These are phyloP conservation scores for Drosophila leontia DNA, from an alignment of 1,140 invertebrate genomes.

Conservation along the genomic window DNA sequence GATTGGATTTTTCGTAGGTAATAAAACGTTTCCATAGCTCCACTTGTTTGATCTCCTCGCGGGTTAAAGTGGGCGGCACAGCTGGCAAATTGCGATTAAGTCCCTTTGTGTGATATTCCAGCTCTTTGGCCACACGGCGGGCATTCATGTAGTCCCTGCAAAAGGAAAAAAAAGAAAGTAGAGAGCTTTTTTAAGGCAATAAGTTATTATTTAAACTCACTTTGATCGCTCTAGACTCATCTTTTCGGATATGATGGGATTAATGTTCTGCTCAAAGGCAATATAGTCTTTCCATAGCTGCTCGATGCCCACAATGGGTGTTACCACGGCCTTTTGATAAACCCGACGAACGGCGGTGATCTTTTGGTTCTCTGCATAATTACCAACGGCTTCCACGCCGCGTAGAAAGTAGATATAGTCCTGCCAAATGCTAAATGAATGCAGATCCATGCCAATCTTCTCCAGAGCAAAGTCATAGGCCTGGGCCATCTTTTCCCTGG, in stretches of 20 bases:
- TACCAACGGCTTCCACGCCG: conserved; percentile 97
- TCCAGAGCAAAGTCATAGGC: conserved; percentile 99
- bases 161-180: no score
- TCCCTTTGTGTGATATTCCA: conserved; percentile 97
- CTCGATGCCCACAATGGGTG: conserved; percentile 99
- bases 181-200: not conserved
- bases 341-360: conserved; percentile 99
- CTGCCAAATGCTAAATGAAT: conserved; percentile 98
- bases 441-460: conserved; percentile 99
- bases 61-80: conserved; percentile 94
- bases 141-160: conserved; percentile 98
- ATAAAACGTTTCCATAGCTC: conserved; percentile 99
- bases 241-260: conserved; percentile 95
- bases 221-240: conserved; percentile 86
- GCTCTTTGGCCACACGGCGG: conserved; percentile 97
- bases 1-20: conserved; percentile 98
- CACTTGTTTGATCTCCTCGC: conserved; percentile 97
- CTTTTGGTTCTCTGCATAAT: conserved; percentile 99
- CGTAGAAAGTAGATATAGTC: conserved; percentile 99
- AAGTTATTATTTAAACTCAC: conserved; percentile 27
- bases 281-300: conserved; percentile 99
- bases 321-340: conserved; percentile 97
- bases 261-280: conserved; percentile 96
- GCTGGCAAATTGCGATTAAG: conserved; percentile 97
- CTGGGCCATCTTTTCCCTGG: conserved; percentile 99